Evolutionary conservation across 2,113 vertebrate species (phyloP).

Genomic region (Embiotoca jacksoni): DNA sequence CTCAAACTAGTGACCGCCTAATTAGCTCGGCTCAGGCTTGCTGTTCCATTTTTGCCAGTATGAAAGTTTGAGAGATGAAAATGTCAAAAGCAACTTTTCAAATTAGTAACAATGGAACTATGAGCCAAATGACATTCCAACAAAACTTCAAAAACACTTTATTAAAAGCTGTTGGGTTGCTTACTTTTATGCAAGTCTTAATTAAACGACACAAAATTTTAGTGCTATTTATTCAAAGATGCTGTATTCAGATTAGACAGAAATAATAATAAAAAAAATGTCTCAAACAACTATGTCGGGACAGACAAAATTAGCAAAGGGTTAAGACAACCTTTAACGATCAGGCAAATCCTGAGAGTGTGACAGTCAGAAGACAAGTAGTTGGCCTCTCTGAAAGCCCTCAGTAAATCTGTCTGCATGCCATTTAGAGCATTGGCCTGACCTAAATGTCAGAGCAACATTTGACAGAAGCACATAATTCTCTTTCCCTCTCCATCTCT

Average conservation of each 20-base stretch:
- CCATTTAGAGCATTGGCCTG: conserved; percentile 70
- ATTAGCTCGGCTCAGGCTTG: not conserved
- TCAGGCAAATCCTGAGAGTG: conserved; percentile 28
- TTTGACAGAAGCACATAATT: conserved; percentile 57
- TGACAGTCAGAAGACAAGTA: conserved; percentile 64
- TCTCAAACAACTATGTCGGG: not conserved
- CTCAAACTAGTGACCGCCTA: not conserved
- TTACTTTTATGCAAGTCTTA: not conserved
- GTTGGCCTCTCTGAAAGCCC: conserved; percentile 50
- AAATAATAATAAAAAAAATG: not conserved
- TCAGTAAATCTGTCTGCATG: conserved; percentile 70
- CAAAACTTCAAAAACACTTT: not conserved
- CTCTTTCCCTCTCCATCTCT: not conserved
- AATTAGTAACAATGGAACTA: not conserved
- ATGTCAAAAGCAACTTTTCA: not conserved
- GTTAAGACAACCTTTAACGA: conserved; percentile 37
- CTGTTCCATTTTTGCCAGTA: not conserved
- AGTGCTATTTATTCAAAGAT: not conserved
- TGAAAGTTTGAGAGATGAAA: not conserved
- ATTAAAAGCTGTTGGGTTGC: not conserved
- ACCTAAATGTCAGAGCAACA: conserved; percentile 75
- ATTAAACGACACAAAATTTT: not conserved
- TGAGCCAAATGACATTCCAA: not conserved
- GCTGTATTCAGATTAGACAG: not conserved
- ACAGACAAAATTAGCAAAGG: not conserved